These are phyloP conservation scores for Galerucella nymphaeae DNA, from an alignment of 2,888 invertebrate species.

Conservation along the genomic window DNA sequence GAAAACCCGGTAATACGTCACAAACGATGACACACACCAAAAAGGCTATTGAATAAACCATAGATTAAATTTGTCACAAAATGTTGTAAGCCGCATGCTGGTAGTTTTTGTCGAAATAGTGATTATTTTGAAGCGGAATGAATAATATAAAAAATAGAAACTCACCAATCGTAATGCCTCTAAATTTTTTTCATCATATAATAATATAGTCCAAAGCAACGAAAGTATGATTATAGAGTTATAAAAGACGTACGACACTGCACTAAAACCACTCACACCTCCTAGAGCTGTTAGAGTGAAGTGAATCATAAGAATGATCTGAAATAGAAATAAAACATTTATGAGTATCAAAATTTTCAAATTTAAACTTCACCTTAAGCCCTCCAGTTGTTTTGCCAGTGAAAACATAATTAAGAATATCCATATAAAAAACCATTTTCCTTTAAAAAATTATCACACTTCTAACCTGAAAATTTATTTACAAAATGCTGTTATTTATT, in stretches of 20 bases:
- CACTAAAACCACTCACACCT: not conserved
- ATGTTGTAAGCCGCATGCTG: too few relatives aligned
- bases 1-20: too few relatives aligned
- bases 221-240: not conserved
- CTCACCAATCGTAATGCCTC: conserved; percentile 8
- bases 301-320: conserved; percentile 15
- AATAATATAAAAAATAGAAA: not conserved
- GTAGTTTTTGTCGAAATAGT: too few relatives aligned
- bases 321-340: not conserved
- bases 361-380: not conserved
- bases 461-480: not conserved
- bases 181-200: not conserved
- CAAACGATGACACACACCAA: too few relatives aligned
- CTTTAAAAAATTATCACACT: not conserved
- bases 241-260: conserved; percentile 2
- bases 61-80: too few relatives aligned
- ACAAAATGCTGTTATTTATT: not conserved
- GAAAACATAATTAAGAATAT: conserved; percentile 2
- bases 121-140: too few relatives aligned
- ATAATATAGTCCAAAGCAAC: not conserved
- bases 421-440: conserved; percentile 7
- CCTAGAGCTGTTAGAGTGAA: not conserved
- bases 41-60: too few relatives aligned
- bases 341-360: not conserved
- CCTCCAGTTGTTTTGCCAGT: not conserved